Evolutionary conservation across 2,888 invertebrate species (phyloP).

Genomic region (Aphrophora alni): DNA sequence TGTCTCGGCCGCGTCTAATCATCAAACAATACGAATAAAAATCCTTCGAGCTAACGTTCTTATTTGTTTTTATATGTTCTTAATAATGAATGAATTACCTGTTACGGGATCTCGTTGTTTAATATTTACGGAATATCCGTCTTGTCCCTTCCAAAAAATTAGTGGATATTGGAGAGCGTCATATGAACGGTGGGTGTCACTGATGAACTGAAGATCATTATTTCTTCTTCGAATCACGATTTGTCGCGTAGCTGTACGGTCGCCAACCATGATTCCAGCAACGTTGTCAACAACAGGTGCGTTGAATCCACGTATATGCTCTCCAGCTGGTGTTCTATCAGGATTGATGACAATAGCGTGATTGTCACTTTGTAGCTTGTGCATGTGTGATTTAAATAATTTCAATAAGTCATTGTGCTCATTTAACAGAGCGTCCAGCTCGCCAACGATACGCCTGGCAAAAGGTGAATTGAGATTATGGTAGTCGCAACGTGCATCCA

Average conservation of each 20-base stretch:
- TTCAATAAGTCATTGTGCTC: conserved; percentile 51
- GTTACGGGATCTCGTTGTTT: too few relatives aligned
- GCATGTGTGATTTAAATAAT: conserved; percentile 49
- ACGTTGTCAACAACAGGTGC: conserved; percentile 50
- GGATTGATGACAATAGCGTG: conserved; percentile 51
- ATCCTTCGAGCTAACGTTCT: conserved; percentile 29
- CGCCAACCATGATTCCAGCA: conserved; percentile 51
- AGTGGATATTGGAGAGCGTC: too few relatives aligned
- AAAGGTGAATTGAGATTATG: conserved; percentile 39
- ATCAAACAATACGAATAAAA: conserved; percentile 20
- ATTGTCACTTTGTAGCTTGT: conserved; percentile 52
- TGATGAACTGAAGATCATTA: conserved; percentile 36
- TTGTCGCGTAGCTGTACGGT: too few relatives aligned
- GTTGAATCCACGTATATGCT: conserved; percentile 50
- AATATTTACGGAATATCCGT: too few relatives aligned
- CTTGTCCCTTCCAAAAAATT: too few relatives aligned
- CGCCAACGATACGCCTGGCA: conserved; percentile 29
- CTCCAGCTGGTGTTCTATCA: conserved; percentile 51
- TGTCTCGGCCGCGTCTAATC: conserved; percentile 21
- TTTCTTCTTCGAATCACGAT: too few relatives aligned
- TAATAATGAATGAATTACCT: too few relatives aligned
- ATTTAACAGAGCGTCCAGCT: conserved; percentile 32
- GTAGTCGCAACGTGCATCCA: too few relatives aligned
- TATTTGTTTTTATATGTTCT: conserved; percentile 20
- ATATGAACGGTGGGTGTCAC: conserved; percentile 53